phyloP scores from a whole-genome alignment of 1,140 invertebrate species.

The Heliothis subflexa region DNA sequence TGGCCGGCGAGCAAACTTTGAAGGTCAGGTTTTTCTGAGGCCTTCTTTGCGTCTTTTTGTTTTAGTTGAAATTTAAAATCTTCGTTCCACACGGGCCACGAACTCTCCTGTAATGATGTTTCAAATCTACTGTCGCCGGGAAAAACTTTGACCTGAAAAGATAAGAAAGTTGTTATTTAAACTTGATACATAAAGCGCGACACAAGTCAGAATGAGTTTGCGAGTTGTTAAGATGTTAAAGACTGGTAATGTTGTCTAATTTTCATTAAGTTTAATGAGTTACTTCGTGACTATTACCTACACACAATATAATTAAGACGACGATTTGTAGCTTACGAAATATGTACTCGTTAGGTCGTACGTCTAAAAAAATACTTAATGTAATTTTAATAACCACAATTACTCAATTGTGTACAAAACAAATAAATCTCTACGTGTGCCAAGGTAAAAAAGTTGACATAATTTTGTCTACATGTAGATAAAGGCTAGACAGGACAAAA shows the following conservation, averaged over 20 bases:
- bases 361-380: too few relatives aligned
- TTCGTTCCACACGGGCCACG: conserved; percentile 92
- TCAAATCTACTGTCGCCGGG: conserved; percentile 91
- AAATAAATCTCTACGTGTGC: too few relatives aligned
- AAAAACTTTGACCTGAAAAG: conserved; percentile 90
- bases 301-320: too few relatives aligned
- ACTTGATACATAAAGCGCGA: background rate
- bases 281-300: too few relatives aligned
- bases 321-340: too few relatives aligned
- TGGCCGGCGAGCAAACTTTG: conserved; percentile 88
- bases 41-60: conserved; percentile 79
- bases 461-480: too few relatives aligned
- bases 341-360: too few relatives aligned
- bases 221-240: background rate
- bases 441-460: too few relatives aligned
- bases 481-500: too few relatives aligned
- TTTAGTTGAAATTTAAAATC: conserved; percentile 90
- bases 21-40: conserved; percentile 71
- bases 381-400: too few relatives aligned
- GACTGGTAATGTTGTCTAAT: background rate
- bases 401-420: too few relatives aligned
- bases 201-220: background rate
- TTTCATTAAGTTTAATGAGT: too few relatives aligned
- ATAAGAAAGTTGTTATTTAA: conserved; percentile 12
- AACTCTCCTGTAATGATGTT: conserved; percentile 90